Evolutionary conservation across 2,113 vertebrate genomes (phyloP).

Genomic region (Numida meleagris): DNA sequence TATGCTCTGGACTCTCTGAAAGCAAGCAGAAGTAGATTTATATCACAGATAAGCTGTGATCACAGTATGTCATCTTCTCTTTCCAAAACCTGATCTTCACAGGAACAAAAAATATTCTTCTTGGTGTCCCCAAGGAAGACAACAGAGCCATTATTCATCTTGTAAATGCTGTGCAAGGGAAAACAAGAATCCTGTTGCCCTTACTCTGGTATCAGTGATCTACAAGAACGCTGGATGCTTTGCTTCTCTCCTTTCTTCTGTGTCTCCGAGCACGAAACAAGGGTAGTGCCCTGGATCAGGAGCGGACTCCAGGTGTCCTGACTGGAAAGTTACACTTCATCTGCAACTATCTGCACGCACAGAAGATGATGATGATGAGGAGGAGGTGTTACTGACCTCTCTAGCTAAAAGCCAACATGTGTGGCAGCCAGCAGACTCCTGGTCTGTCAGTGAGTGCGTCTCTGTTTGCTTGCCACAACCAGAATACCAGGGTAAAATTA

Average conservation of each 20-base stretch:
- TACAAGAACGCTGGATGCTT: background rate
- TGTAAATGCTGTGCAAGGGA: background rate
- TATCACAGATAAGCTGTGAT: background rate
- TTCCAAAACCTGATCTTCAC: background rate
- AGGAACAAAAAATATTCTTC: background rate
- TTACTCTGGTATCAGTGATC: background rate
- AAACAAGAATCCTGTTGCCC: background rate
- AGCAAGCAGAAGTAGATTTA: background rate
- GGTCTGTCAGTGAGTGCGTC: background rate
- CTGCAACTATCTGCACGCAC: background rate
- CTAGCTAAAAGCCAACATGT: background rate
- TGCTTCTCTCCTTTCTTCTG: background rate
- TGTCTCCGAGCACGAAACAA: background rate
- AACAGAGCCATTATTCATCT: background rate
- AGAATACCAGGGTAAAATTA: background rate
- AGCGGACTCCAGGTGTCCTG: background rate
- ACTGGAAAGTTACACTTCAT: background rate
- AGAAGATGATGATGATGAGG: background rate
- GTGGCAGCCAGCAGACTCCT: background rate
- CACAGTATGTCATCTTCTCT: background rate
- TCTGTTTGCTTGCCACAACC: background rate
- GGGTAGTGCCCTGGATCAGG: background rate
- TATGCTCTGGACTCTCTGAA: background rate
- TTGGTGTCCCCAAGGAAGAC: background rate
- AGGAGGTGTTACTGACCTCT: background rate